Evolutionary conservation across 2,888 invertebrate genomes (phyloP).

Genomic region (Drosophila neonasuta): DNA sequence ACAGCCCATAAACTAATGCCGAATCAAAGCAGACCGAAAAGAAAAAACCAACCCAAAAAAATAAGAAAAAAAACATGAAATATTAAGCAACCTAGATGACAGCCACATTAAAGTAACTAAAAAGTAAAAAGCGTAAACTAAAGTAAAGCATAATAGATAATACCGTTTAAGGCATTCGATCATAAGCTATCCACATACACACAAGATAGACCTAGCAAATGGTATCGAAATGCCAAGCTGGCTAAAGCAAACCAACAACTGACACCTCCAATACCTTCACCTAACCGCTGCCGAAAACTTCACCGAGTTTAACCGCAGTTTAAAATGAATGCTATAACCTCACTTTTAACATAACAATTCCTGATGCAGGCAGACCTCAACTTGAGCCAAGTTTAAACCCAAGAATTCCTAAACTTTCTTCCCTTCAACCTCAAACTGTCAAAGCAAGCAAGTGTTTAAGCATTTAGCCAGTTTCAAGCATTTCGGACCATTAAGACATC

Average conservation of each 20-base stretch:
- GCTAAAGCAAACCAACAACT: slow-evolving; percentile 12
- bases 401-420: slow-evolving; percentile 2
- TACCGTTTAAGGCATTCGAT: slow-evolving; percentile 52
- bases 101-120: slow-evolving; percentile 52
- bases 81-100: slow-evolving; percentile 31
- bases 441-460: slow-evolving; percentile 28
- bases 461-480: slow-evolving; percentile 40
- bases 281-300: slow-evolving; percentile 5
- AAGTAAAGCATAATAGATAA: slow-evolving; percentile 42
- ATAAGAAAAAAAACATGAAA: slow-evolving; percentile 9
- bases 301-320: slow-evolving; percentile 8
- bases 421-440: slow-evolving; percentile 57
- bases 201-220: slow-evolving; percentile 3
- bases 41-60: neutral
- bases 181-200: slow-evolving; percentile 45
- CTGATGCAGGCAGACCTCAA: slow-evolving; percentile 31
- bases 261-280: neutral
- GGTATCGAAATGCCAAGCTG: slow-evolving; percentile 27
- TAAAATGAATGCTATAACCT: slow-evolving; percentile 21
- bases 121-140: slow-evolving; percentile 34
- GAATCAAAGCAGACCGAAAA: slow-evolving; percentile 28
- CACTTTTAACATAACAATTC: slow-evolving; percentile 21
- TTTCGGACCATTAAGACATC: slow-evolving; percentile 42
- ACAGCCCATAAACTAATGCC: slow-evolving; percentile 30
- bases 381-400: slow-evolving; percentile 16